Base-by-base conservation (phyloP, 2,888 invertebrate species). In the Drosophila testacea region DNA sequence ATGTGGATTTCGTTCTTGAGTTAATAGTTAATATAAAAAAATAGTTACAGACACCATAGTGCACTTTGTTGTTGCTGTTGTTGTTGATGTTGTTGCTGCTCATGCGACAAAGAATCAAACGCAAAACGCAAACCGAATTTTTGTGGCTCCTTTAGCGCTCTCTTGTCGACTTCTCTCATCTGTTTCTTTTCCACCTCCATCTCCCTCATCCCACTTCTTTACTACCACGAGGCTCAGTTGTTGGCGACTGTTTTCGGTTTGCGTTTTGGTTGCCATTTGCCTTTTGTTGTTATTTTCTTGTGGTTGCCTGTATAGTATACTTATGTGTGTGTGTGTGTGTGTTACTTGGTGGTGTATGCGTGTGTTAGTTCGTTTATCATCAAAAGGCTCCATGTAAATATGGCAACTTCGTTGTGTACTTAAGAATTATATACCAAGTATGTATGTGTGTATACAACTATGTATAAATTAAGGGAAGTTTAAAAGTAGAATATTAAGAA, bases 81-180 rank as follows among this genome's bases (percentile, higher is more conserved):
- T 47, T 56, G 28, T 47, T 50, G 4, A 55, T 67, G 57, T 44
- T 34, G 38, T 32, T 42, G 68, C 61, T 56, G 77, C 71, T 69
- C 65, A 70, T 70, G 77, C 78, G 78, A 76, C 73, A 72, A 72
- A 76, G 81, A 87, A 90, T 88, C 82, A 83, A 88, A 87, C 79
- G 66, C 74, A 76, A 77, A 82, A 87, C 79, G 66, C 74, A 76
- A 77, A 82, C 83, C 83, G 63, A 82, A 87, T 90, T 87, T 85
- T 88, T 89, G 90, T 68, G 88, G 89, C 73, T 85, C 74, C 81
- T 67, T 79, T 81, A 68, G 52, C 68, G 22, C 47, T 38, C 47
- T 28, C 51, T 47, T 10, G 4, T 7, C 4, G 5, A 16, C 52
- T 46, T 32, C 28, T n/a, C 60, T 34, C 39, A 6, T 22, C 32